Percentiles rank a stretch among this genome's conserved stretches.
Conservation (phyloP, 2,888 invertebrate genomes). For the Myopa testacea region DNA sequence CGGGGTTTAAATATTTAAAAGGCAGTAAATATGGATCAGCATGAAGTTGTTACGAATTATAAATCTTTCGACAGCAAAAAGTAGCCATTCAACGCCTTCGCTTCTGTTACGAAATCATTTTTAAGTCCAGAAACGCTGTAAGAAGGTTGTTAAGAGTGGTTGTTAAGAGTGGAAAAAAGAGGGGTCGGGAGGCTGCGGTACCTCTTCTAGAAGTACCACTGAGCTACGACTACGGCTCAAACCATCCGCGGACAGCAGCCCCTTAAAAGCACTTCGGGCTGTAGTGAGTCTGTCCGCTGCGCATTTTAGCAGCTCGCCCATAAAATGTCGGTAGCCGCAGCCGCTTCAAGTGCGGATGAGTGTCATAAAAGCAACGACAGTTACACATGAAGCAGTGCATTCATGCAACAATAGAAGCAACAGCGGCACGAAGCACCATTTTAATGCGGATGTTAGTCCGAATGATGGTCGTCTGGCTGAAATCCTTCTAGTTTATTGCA, state of each 20-base stretch:
- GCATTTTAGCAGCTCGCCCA: constrained; percentile 5
- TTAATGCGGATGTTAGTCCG: constrained; percentile 20
- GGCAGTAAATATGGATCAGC: constrained; percentile 25
- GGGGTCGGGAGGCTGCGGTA: too few species aligned
- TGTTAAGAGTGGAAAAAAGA: too few species aligned
- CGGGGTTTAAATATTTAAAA: constrained; percentile 12
- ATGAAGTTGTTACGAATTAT: constrained; percentile 14
- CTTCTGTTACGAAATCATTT: neutral
- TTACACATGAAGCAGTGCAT: constrained; percentile 32
- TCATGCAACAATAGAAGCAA: constrained; percentile 26
- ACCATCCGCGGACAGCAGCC: too few species aligned
- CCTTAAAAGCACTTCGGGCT: neutral
- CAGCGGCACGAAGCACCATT: constrained; percentile 11
- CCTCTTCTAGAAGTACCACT: too few species aligned
- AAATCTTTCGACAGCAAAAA: constrained; percentile 7
- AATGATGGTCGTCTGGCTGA: neutral
- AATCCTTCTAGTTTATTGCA: constrained; percentile 20
- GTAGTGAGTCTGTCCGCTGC: neutral
- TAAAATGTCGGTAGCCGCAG: constrained; percentile 11
- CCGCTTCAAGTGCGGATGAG: constrained; percentile 20
- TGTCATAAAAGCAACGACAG: constrained; percentile 23
- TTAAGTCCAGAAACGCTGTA: neutral
- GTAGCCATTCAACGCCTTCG: neutral
- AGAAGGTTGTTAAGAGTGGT: neutral
- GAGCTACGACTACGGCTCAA: too few species aligned